Conservation (phyloP, 1,140 invertebrate species). For the Drosophila aff. region DNA sequence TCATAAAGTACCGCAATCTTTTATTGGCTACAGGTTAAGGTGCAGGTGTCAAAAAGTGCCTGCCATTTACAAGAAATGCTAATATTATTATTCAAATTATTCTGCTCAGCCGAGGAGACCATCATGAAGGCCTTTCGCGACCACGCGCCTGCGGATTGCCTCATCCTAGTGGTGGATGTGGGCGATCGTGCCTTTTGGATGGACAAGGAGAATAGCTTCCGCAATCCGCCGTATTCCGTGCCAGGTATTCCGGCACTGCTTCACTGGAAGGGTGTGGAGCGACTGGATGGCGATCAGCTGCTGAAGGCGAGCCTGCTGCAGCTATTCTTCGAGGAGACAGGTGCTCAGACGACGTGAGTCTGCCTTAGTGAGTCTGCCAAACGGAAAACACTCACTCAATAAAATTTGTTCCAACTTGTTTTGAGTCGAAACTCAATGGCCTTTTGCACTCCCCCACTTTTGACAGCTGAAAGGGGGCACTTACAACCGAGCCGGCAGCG, state of each 20-base stretch:
- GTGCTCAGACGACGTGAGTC: neutral
- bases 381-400: slow-evolving; percentile 15
- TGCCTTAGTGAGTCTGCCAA: neutral
- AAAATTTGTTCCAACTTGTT: slow-evolving; percentile 9
- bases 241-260: slow-evolving; percentile 45
- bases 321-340: slow-evolving; percentile 62
- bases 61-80: neutral
- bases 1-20: neutral
- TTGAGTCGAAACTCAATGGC: slow-evolving; percentile 14
- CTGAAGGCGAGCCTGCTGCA: slow-evolving; percentile 38
- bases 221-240: slow-evolving; percentile 30
- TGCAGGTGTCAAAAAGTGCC: neutral
- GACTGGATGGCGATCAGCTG: slow-evolving; percentile 58
- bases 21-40: neutral
- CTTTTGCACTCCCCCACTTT: slow-evolving; percentile 7
- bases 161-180: slow-evolving; percentile 64
- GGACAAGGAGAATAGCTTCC: slow-evolving; percentile 46
- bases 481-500: slow-evolving; percentile 13
- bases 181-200: slow-evolving; percentile 58
- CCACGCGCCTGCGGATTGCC: slow-evolving; percentile 35
- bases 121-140: slow-evolving; percentile 52
- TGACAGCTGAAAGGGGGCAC: neutral
- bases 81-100: neutral
- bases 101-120: slow-evolving; percentile 41
- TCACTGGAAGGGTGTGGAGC: slow-evolving; percentile 63